These are phyloP conservation scores for Puffinus mauretanicus DNA, from an alignment of 2,113 vertebrate genomes.

Conservation along the genomic window DNA sequence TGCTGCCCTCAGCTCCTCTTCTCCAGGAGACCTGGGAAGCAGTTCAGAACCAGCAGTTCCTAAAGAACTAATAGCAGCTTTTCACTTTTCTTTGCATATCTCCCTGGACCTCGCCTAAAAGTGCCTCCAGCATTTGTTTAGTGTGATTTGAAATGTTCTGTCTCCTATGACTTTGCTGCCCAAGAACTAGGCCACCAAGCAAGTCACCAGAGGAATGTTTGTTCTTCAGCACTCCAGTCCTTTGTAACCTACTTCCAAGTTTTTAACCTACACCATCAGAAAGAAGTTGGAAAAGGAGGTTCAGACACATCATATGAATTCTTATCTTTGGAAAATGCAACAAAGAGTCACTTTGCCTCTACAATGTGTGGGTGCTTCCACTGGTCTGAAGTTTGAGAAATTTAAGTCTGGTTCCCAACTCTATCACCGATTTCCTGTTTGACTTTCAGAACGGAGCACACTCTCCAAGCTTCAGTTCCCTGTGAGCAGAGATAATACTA, in stretches of 20 bases:
- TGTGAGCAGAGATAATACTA: neutral
- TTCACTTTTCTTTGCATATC: neutral
- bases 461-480: neutral
- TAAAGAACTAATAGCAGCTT: neutral
- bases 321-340: neutral
- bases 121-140: conserved; percentile 16
- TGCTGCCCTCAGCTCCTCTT: neutral
- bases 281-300: neutral
- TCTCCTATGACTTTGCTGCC: conserved; percentile 58
- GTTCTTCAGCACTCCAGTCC: conserved; percentile 45
- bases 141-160: neutral
- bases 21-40: neutral
- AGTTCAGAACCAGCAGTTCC: neutral
- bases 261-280: conserved; percentile 5
- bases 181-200: conserved; percentile 64
- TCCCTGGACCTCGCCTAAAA: conserved; percentile 23
- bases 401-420: neutral
- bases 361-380: fast-evolving
- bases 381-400: neutral
- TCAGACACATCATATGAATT: neutral
- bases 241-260: conserved; percentile 56
- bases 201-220: conserved; percentile 63
- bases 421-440: neutral
- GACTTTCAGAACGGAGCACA: neutral
- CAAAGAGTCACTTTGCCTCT: neutral